Base-by-base conservation (phyloP, 2,888 invertebrate species). In the Ptycholaimellus sp. region DNA sequence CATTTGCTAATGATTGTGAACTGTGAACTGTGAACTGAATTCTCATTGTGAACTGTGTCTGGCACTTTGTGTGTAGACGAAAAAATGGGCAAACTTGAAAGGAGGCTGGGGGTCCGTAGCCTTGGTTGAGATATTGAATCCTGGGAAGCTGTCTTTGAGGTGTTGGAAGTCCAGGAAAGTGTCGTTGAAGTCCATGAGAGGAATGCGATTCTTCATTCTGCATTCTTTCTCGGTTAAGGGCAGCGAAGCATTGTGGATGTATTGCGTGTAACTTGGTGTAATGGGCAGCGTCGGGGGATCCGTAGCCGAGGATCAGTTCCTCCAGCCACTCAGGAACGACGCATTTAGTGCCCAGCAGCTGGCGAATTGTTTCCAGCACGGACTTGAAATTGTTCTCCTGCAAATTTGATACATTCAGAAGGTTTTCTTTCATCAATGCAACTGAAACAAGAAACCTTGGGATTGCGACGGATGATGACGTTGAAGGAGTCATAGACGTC, bases 311-410 rank as follows among this genome's bases (percentile, higher is more conserved):
- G 33, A 99, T 76, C 46, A 99, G 80, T 44, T 67, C 64, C 38
- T 62, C 59, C 22, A 66, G 51, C 66, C 66, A 66, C 44, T 63
- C 63, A 0, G 87, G 87, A 3, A 90, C 87, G 11, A 90, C 85
- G 58, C 85, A 90, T 59, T 83, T 80, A 0, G 93, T 93, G 59
- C 99, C 99, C 87, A 99, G 90, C 46, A 99, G 68, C 62, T 93
- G 85, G 2, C 96, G 68, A 41, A 99, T 99, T 0, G 96, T 99
- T 61, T 93, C 90, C 49, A 99, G 63, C 1, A 99, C 96, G 0
- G 96, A 96, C 63, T 99, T 99, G 63, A 99, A 99, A 62, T 99
- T 99, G 59, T 99, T 99, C 63, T 96, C 90, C n/a, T n/a, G n/a
- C n/a, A n/a, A n/a, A n/a, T n/a, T n/a, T n/a, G n/a, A n/a, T n/a